Conservation (phyloP, 2,888 invertebrate species). For the Cephus nigrinus region DNA sequence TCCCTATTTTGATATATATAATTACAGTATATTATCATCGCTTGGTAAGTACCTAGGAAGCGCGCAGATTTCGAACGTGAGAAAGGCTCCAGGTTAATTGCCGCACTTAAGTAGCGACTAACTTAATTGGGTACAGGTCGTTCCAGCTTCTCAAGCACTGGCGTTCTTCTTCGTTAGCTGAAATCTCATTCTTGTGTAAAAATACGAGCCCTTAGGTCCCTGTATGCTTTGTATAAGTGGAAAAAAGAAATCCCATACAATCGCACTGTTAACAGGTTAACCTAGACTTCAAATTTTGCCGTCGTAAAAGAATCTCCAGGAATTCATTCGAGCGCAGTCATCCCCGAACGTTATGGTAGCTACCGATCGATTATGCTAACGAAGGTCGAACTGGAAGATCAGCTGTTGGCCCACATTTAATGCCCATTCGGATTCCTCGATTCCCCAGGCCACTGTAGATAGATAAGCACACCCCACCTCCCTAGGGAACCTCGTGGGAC, state of each 20-base stretch:
- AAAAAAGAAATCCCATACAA: neutral
- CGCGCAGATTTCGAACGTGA: neutral
- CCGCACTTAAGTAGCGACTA: neutral
- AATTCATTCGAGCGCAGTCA: neutral
- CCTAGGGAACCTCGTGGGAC: constrained; percentile 45
- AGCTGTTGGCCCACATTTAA: constrained; percentile 59
- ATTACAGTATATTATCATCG: neutral
- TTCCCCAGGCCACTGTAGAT: constrained; percentile 12
- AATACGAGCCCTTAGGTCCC: neutral
- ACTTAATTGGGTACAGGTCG: neutral
- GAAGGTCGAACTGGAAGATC: constrained; percentile 51
- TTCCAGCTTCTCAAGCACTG: neutral
- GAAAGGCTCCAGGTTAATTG: neutral
- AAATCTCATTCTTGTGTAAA: neutral
- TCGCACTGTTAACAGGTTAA: neutral
- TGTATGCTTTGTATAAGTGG: neutral
- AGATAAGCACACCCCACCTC: constrained; percentile 34
- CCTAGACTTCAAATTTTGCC: neutral
- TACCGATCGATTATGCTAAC: constrained; percentile 39
- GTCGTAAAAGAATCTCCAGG: neutral
- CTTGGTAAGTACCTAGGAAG: neutral
- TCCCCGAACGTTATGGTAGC: neutral
- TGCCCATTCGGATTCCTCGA: constrained; percentile 40
- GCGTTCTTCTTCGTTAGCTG: neutral
- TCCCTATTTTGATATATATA: neutral